phyloP scores from a whole-genome alignment of 2,113 vertebrate genomes.

The Petromus typicus region DNA sequence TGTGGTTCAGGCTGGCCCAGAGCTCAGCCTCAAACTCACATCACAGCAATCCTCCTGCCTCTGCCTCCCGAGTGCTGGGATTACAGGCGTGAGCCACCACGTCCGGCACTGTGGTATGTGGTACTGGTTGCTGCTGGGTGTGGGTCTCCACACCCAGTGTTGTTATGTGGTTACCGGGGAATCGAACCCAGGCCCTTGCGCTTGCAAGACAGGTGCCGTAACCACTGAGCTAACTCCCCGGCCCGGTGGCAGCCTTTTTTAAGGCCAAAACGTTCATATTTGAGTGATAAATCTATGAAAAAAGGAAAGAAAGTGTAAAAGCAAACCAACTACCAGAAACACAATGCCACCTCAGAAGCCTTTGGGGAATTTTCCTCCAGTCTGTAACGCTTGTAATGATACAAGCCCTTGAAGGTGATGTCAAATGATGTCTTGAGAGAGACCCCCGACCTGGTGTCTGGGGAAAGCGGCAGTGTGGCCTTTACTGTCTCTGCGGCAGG shows the following conservation, averaged over 20 bases:
- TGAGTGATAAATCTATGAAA: background rate
- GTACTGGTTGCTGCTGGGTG: no score
- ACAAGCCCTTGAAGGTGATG: slow-evolving; percentile 7
- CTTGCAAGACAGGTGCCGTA: no score
- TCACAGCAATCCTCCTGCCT: no score
- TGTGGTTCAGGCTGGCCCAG: no score
- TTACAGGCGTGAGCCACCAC: no score
- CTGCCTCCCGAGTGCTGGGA: no score
- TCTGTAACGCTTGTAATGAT: background rate
- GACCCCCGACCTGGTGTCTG: background rate
- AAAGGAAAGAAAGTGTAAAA: background rate
- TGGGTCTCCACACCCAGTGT: no score
- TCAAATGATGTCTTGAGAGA: background rate
- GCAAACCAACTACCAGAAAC: background rate
- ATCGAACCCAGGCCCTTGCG: no score
- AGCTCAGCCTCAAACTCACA: no score
- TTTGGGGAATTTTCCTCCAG: slow-evolving; percentile 35
- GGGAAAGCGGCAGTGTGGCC: slow-evolving; percentile 1
- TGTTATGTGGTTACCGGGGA: no score
- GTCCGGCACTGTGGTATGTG: no score
- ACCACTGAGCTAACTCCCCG: no score
- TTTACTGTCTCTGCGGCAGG: background rate
- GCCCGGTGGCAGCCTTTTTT: slow-evolving; percentile 53
- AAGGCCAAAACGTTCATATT: slow-evolving; percentile 49
- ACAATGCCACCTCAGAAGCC: slow-evolving; percentile 31